phyloP scores from a whole-genome alignment of 2,888 invertebrate species.

The Euphydryas editha region DNA sequence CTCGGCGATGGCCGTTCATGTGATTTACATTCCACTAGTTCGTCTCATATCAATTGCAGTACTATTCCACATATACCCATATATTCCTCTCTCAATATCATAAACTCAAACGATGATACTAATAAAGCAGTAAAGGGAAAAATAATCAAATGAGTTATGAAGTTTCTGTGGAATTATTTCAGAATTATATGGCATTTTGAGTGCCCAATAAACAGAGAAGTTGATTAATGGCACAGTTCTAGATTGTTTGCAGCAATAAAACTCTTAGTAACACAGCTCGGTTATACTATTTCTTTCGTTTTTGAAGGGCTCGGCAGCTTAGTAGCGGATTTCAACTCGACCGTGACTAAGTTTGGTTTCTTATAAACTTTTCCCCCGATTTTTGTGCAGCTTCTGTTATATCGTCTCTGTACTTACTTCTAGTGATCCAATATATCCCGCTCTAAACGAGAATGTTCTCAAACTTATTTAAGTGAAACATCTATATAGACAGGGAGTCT shows the following conservation, averaged over 20 bases:
- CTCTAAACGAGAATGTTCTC: too few relatives aligned
- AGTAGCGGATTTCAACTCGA: background rate
- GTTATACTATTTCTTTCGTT: constrained; percentile 27
- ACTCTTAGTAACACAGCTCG: constrained; percentile 18
- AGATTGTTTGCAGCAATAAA: constrained; percentile 32
- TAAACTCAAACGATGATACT: constrained; percentile 18
- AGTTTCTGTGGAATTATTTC: constrained; percentile 17
- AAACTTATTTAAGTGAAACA: too few relatives aligned
- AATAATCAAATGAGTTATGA: constrained; percentile 24
- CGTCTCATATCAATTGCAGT: too few relatives aligned
- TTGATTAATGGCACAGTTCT: constrained; percentile 30
- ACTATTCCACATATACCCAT: too few relatives aligned
- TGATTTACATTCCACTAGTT: too few relatives aligned
- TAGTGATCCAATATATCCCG: too few relatives aligned
- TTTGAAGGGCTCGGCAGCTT: constrained; percentile 7
- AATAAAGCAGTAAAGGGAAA: constrained; percentile 17
- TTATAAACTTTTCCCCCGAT: too few relatives aligned
- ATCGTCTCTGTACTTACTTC: too few relatives aligned
- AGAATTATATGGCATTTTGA: constrained; percentile 28
- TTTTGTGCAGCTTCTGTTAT: too few relatives aligned
- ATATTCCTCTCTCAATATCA: background rate
- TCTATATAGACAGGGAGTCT: too few relatives aligned
- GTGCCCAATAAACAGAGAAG: constrained; percentile 29
- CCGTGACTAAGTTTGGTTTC: background rate
- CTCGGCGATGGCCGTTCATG: too few relatives aligned